These are phyloP conservation scores for Pangasianodon hypophthalmus DNA, from an alignment of 2,113 vertebrate genomes.

Conservation along the genomic window DNA sequence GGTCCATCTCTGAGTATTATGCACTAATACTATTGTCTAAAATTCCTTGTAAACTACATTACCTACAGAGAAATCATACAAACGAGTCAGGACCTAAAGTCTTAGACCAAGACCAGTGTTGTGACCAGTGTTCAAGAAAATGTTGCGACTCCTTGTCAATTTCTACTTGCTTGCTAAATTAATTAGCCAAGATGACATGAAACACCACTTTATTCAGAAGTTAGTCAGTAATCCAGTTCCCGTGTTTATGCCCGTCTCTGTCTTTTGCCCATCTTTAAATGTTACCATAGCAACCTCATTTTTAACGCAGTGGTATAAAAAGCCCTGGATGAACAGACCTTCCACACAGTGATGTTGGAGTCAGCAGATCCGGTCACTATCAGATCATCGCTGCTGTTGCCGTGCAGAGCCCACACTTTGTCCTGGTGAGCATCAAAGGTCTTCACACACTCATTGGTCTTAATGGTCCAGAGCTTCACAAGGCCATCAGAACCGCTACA, in stretches of 20 bases:
- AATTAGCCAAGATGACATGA: background rate
- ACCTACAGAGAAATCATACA: background rate
- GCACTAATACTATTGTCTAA: background rate
- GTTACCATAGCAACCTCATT: background rate
- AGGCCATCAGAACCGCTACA: conserved; percentile 90
- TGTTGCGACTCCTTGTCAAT: background rate
- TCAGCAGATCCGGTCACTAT: conserved; percentile 87
- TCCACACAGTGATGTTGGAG: conserved; percentile 86
- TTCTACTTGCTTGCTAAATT: background rate
- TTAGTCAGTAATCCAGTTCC: background rate
- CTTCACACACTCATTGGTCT: conserved; percentile 91
- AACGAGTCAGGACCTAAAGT: background rate
- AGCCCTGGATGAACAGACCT: conserved; percentile 69
- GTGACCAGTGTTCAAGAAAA: background rate
- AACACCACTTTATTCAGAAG: background rate
- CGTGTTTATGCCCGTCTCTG: background rate
- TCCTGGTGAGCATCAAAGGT: conserved; percentile 90
- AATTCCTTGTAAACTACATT: background rate
- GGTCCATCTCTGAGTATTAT: background rate
- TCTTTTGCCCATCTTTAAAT: background rate
- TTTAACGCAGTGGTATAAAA: background rate
- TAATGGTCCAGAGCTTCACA: conserved; percentile 97
- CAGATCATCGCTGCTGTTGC: conserved; percentile 77
- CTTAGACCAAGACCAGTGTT: background rate
- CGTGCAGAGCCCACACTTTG: conserved; percentile 94